Evolutionary conservation across 2,888 invertebrate species (phyloP), one percentile per base, ranked within the genome.

Genomic region (Cerastis leucographa): DNA sequence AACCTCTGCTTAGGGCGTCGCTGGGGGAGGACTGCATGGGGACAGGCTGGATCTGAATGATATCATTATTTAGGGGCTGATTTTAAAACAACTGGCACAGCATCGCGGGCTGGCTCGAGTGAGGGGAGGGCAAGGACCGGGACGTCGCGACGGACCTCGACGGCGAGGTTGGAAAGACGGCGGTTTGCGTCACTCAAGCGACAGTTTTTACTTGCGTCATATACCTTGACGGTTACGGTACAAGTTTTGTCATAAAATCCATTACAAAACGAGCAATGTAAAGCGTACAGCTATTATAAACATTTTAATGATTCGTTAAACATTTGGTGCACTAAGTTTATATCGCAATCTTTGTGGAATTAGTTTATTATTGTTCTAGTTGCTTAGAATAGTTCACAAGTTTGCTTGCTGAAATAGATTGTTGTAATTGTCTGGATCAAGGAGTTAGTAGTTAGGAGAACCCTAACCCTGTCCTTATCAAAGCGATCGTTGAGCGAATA

Each of bases 311-410:
- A 90, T 90, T 88, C 86, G 85, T 91, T 87, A 90, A 90, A 84
- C 88, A 87, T 85, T 89, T 91, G 81, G 92, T 90, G 89, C 80
- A 77, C 74, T 70, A 90, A 92, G 91, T 93, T 92, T 91, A 89
- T 90, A 91, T 89, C 88, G 87, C 86, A 87, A 89, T 83, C 82
- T 81, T 81, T 78, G 74, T 74, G 69, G 62, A 74, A 88, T 79
- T 80, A 78, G 78, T 88, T 87, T 85, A 82, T 87, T 81, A 69
- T 73, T 64, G 40, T 44, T 46, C 22, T 68, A 17, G 67, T 66
- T n/a, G 61, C 70, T 70, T 14, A 19, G 9, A 46, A 56, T 62
- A 64, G 70, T 73, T 72, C 22, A 44, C 17, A 74, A 78, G 67
- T 85, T 76, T 49, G 19, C 17, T 29, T 25, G 59, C 59, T 8